Conservation (phyloP, 2,888 invertebrate species). For the Eupelmus urozonus region DNA sequence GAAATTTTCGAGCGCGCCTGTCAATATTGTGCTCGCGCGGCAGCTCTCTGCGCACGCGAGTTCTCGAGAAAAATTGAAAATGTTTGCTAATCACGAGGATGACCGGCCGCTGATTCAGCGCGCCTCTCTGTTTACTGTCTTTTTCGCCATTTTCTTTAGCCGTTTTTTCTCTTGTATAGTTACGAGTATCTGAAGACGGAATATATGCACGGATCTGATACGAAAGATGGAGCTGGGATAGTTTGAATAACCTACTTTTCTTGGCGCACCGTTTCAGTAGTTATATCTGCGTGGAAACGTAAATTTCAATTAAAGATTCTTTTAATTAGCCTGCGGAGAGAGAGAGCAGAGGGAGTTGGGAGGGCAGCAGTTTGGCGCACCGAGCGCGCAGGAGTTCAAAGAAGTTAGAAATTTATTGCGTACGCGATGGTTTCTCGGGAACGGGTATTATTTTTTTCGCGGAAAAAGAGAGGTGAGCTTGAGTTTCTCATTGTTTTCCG, state of each 20-base stretch:
- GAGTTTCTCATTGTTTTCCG: too few relatives aligned
- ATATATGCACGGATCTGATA: background rate
- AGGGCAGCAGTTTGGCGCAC: background rate
- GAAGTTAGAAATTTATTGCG: constrained; percentile 1
- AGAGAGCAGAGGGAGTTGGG: background rate
- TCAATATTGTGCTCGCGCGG: constrained; percentile 35
- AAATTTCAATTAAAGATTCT: constrained; percentile 24
- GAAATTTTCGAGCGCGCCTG: background rate
- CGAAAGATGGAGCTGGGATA: background rate
- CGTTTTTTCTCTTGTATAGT: background rate
- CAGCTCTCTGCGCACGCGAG: background rate
- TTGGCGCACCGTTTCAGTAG: background rate
- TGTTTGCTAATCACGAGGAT: constrained; percentile 25
- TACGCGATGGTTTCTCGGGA: background rate
- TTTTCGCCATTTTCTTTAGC: background rate
- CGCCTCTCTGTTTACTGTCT: background rate
- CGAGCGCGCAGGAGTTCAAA: background rate
- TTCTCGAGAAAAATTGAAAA: constrained; percentile 27
- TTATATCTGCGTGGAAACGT: background rate
- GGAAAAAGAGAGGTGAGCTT: too few relatives aligned
- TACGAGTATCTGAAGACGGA: background rate
- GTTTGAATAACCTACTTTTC: constrained; percentile 31
- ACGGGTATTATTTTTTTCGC: too few relatives aligned
- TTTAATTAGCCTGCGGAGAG: constrained; percentile 8
- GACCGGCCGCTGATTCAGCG: background rate